Percentiles rank a stretch among this genome's conserved stretches.
Conservation (phyloP, 2,113 vertebrate genomes). For the Caranx melampygus region DNA sequence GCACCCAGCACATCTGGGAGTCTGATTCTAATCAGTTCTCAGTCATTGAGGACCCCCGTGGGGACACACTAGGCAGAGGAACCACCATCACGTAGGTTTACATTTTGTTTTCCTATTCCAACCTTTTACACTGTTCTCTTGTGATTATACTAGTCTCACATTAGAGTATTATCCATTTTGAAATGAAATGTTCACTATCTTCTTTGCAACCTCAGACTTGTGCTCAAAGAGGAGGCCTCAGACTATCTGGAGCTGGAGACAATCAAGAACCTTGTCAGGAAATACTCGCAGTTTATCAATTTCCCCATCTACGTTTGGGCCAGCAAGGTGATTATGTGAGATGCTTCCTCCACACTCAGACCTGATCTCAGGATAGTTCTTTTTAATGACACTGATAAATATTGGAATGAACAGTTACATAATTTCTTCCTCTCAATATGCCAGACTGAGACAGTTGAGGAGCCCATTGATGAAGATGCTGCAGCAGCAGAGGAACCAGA, state of each 20-base stretch:
- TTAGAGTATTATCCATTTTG: not conserved
- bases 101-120: not conserved
- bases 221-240: slow-evolving; percentile 97
- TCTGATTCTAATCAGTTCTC: slow-evolving; percentile 98
- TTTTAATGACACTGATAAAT: slow-evolving; percentile 1
- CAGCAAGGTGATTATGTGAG: slow-evolving; percentile 91
- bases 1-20: slow-evolving; percentile 98
- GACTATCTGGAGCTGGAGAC: slow-evolving; percentile 98
- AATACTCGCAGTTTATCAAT: slow-evolving; percentile 99
- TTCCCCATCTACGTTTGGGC: slow-evolving; percentile 99
- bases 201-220: slow-evolving; percentile 82
- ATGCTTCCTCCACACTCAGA: not conserved
- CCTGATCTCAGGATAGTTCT: not conserved
- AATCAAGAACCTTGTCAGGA: slow-evolving; percentile 97
- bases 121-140: not conserved
- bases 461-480: slow-evolving; percentile 93
- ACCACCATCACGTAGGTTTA: slow-evolving; percentile 94
- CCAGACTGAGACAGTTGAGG: slow-evolving; percentile 96
- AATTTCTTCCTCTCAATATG: not conserved
- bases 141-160: not conserved
- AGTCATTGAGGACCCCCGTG: slow-evolving; percentile 94
- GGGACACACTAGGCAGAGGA: slow-evolving; percentile 94
- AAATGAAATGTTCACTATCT: not conserved
- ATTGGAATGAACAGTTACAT: not conserved
- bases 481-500: slow-evolving; percentile 89